A percentile compares a stretch with the other conserved stretches of the same genome.
phyloP scores from a whole-genome alignment of 2,113 vertebrate genomes.

The Budorcas taxicolor region DNA sequence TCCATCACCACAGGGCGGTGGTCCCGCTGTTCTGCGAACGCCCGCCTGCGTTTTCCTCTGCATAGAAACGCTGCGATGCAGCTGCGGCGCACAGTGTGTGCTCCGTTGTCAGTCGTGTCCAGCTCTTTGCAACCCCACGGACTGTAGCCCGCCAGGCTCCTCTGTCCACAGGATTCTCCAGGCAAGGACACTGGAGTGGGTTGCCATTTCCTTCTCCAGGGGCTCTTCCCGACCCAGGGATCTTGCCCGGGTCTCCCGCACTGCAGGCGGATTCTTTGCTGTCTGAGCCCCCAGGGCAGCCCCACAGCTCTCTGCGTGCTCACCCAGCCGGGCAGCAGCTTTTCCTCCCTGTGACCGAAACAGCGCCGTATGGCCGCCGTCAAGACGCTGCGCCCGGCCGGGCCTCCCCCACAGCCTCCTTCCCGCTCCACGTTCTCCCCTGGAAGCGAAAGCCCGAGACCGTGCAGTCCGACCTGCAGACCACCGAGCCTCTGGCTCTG shows the following conservation, averaged over 20 bases:
- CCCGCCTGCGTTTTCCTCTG: fast-evolving
- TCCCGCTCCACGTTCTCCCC: background rate
- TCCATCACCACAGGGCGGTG: fast-evolving
- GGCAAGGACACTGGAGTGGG: background rate
- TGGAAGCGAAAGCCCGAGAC: background rate
- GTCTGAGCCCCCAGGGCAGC: background rate
- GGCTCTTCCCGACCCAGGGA: background rate
- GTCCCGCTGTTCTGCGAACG: fast-evolving
- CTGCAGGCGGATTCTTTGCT: background rate
- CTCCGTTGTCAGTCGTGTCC: fast-evolving
- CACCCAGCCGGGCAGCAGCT: background rate
- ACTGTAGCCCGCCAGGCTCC: background rate
- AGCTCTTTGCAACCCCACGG: background rate
- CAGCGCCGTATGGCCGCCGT: background rate
- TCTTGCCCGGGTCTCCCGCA: background rate
- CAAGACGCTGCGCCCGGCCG: fast-evolving
- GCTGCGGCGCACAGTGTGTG: fast-evolving
- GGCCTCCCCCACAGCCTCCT: fast-evolving
- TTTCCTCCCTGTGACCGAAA: background rate
- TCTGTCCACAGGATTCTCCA: background rate
- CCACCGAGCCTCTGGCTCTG: background rate
- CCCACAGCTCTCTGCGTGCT: background rate
- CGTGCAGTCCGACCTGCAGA: background rate
- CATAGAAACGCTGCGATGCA: fast-evolving
- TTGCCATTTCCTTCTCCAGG: background rate